phyloP scores from a whole-genome alignment of 2,797 vertebrate species.

The Champsocephalus gunnari region DNA sequence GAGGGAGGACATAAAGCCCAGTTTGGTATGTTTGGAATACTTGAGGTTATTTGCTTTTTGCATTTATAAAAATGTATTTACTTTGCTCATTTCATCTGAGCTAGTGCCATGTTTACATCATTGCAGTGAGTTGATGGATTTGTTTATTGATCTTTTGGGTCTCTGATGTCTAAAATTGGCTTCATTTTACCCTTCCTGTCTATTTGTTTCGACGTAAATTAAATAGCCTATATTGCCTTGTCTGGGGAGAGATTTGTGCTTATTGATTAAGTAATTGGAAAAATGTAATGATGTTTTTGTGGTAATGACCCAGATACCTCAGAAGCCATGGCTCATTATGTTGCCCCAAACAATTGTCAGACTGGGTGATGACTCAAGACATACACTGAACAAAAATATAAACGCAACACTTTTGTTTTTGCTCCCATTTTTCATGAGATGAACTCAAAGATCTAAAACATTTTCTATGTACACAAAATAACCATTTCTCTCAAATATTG shows the following conservation, averaged over 20 bases:
- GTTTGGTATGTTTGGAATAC: not conserved
- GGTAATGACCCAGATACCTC: constrained; percentile 17
- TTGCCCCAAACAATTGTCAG: constrained; percentile 9
- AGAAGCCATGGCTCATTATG: constrained; percentile 27
- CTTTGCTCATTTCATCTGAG: not conserved
- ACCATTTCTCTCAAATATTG: too few species aligned
- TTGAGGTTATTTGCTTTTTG: not conserved
- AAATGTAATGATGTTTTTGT: constrained; percentile 38
- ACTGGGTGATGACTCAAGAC: constrained; percentile 27
- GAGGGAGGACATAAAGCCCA: constrained; percentile 36
- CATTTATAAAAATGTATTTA: not conserved
- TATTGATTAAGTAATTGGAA: constrained; percentile 46
- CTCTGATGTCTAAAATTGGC: not conserved
- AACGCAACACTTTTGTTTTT: too few species aligned
- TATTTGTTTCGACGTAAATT: constrained; percentile 21
- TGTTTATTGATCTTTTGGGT: not conserved
- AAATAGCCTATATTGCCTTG: not conserved
- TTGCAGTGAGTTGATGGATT: not conserved
- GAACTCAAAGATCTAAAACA: too few species aligned
- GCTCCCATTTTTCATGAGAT: too few species aligned
- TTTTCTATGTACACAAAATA: too few species aligned
- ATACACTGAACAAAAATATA: not conserved
- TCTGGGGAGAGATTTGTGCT: constrained; percentile 23
- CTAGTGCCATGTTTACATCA: not conserved
- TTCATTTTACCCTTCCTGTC: constrained; percentile 11